A percentile compares a stretch with the other conserved stretches of the same genome.
phyloP scores from a whole-genome alignment of 2,888 invertebrate species.

The Drosophila lutescens region DNA sequence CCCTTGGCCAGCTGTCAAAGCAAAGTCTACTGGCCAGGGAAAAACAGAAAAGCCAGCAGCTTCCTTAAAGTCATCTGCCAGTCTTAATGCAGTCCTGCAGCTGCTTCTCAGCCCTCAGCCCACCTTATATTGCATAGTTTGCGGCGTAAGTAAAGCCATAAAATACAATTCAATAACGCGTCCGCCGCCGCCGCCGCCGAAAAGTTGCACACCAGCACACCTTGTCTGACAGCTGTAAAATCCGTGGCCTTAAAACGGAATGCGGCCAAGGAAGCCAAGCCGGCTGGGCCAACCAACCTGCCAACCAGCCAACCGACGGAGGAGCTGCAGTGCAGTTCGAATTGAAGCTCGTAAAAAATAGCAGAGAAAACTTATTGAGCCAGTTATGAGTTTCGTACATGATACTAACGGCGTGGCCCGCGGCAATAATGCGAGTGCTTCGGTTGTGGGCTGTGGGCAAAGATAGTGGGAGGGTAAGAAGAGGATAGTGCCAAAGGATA shows the following conservation, averaged over 20 bases:
- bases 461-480: too few species aligned
- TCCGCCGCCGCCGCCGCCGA: constrained; percentile 38
- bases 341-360: constrained; percentile 73
- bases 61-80: constrained; percentile 54
- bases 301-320: constrained; percentile 1
- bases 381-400: constrained; percentile 79
- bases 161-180: constrained; percentile 79
- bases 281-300: constrained; percentile 15
- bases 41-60: constrained; percentile 28
- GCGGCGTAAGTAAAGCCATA: constrained; percentile 67
- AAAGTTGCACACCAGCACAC: constrained; percentile 50
- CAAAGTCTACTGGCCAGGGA: constrained; percentile 37
- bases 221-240: constrained; percentile 75
- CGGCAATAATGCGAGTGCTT: constrained; percentile 69
- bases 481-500: constrained; percentile 22
- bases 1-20: constrained; percentile 70
- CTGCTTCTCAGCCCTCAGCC: constrained; percentile 1
- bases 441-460: constrained; percentile 4
- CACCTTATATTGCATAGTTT: constrained; percentile 65
- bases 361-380: constrained; percentile 78
- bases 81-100: constrained; percentile 28
- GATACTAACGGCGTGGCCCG: constrained; percentile 65
- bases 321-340: constrained; percentile 24
- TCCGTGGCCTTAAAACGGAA: constrained; percentile 71
- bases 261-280: constrained; percentile 4